A percentile compares a stretch with the other conserved stretches of the same genome.
These are phyloP conservation scores for Danionella dracula DNA, from an alignment of 2,797 vertebrate genomes.

Conservation along the genomic window DNA sequence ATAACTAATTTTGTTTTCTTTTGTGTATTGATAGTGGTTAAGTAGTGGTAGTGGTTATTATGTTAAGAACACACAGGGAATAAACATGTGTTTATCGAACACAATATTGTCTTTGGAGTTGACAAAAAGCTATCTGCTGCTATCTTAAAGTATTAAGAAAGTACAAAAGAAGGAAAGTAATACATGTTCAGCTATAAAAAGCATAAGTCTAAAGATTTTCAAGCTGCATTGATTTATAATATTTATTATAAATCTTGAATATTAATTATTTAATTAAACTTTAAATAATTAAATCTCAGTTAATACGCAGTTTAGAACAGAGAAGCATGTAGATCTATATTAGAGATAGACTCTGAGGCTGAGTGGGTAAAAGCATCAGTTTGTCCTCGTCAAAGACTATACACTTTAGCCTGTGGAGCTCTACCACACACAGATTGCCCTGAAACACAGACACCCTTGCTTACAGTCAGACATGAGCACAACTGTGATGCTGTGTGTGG, in stretches of 20 bases:
- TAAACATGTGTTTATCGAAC: too few relatives aligned
- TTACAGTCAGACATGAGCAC: conserved; percentile 20
- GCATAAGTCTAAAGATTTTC: neutral
- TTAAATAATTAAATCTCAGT: too few relatives aligned
- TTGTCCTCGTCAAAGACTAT: conserved; percentile 57
- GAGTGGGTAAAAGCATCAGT: conserved; percentile 55
- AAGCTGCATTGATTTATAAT: neutral
- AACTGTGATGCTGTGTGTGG: conserved; percentile 17
- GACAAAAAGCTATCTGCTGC: too few relatives aligned
- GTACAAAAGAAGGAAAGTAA: too few relatives aligned
- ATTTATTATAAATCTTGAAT: neutral
- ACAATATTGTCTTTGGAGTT: too few relatives aligned
- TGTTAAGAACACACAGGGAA: too few relatives aligned
- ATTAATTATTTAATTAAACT: too few relatives aligned
- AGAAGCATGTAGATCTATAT: conserved; percentile 54
- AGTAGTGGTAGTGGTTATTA: too few relatives aligned
- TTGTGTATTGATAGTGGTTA: too few relatives aligned
- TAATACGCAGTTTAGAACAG: neutral
- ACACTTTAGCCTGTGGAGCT: conserved; percentile 23
- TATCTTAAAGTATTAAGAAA: too few relatives aligned
- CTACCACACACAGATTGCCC: conserved; percentile 46
- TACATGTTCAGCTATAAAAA: too few relatives aligned
- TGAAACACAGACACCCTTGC: conserved; percentile 64
- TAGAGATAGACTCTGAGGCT: conserved; percentile 37
- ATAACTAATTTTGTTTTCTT: too few relatives aligned